A percentile compares a stretch with the other conserved stretches of the same genome.
phyloP scores from a whole-genome alignment of 2,113 vertebrate genomes.

The Leucosticte australis region DNA sequence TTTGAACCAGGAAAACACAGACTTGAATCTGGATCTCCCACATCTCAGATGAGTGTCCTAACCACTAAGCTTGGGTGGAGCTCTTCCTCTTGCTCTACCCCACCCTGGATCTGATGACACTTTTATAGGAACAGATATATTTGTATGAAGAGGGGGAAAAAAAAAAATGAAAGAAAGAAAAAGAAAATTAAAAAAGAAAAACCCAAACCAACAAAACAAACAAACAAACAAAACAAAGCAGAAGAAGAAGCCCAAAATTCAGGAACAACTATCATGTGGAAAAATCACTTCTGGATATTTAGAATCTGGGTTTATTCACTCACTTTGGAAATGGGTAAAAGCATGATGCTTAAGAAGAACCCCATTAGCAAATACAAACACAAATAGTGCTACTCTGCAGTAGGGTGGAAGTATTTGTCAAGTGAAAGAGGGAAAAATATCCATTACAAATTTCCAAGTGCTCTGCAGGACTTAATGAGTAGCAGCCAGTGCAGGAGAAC shows the following conservation, averaged over 20 bases:
- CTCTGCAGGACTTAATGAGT: background rate
- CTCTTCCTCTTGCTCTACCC: conserved; percentile 49
- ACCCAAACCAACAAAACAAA: background rate
- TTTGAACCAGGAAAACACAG: conserved; percentile 53
- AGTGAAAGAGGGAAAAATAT: background rate
- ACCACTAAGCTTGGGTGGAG: conserved; percentile 57
- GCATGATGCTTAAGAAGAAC: background rate
- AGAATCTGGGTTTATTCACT: background rate
- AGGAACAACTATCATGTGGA: background rate
- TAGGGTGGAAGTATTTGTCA: background rate
- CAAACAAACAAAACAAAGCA: background rate
- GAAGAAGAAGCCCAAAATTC: background rate
- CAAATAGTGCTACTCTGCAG: background rate
- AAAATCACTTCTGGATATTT: background rate
- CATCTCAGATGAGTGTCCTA: conserved; percentile 41
- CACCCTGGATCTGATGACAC: conserved; percentile 56
- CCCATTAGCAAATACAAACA: background rate
- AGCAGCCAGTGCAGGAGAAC: background rate
- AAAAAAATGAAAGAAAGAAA: background rate
- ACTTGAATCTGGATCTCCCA: conserved; percentile 32
- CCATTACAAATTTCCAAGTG: background rate
- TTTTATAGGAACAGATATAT: conserved; percentile 41
- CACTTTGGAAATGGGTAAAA: background rate
- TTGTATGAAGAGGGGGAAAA: background rate
- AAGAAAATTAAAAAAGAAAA: background rate